These are phyloP conservation scores for Chrysopilus asiliformis DNA, from an alignment of 2,888 invertebrate species.

Conservation along the genomic window DNA sequence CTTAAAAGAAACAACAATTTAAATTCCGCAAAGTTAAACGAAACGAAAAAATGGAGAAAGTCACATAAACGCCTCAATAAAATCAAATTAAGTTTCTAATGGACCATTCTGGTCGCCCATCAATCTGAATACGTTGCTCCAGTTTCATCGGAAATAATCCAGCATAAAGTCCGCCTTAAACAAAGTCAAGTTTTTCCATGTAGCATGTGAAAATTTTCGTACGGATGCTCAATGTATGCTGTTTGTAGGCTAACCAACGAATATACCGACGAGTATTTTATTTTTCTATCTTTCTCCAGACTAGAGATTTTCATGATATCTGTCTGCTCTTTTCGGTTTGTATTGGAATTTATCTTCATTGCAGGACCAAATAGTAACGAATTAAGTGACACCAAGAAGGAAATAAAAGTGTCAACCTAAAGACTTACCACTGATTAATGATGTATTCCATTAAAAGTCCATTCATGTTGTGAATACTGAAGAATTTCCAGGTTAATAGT, in stretches of 20 bases:
- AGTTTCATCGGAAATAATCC: too few relatives aligned
- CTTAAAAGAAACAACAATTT: not conserved
- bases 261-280: too few relatives aligned
- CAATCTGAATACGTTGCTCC: slow-evolving; percentile 14
- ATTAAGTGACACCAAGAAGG: slow-evolving; percentile 12
- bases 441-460: slow-evolving; percentile 4
- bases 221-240: not conserved
- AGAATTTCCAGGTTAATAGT: not conserved
- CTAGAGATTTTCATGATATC: too few relatives aligned
- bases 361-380: slow-evolving; percentile 8
- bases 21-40: not conserved
- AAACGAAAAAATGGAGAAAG: slow-evolving; percentile 1
- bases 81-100: slow-evolving; percentile 15
- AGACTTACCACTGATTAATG: slow-evolving; percentile 13
- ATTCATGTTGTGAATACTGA: not conserved
- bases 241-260: slow-evolving; percentile 4
- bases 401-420: slow-evolving; percentile 15
- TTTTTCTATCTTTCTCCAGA: too few relatives aligned
- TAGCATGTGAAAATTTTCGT: too few relatives aligned
- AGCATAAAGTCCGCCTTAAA: too few relatives aligned
- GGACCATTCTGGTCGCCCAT: slow-evolving; percentile 12
- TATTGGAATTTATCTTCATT: slow-evolving; percentile 10
- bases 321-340: not conserved
- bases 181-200: too few relatives aligned
- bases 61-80: slow-evolving; percentile 9